Evolutionary conservation across 2,888 invertebrate species (phyloP), one percentile per base, ranked within the genome.

Genomic region (Andrena marginata): DNA sequence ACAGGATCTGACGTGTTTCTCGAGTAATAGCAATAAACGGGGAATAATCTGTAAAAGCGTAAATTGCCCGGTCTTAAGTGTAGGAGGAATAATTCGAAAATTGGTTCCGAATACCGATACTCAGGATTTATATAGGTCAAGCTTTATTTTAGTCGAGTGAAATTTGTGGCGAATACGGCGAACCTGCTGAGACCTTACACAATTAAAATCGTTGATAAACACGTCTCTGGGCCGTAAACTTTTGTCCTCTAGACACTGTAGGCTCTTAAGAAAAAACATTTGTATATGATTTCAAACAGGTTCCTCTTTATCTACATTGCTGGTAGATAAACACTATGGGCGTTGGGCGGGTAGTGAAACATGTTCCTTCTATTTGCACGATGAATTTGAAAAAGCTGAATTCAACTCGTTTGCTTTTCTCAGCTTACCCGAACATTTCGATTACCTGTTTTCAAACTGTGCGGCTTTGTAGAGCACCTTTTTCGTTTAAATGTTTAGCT

Each of bases 121-220:
- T 3, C 13, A 20, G 48, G 26, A 86, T 84, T 60, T 59, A 42
- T 42, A 42, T 1, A 42, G 84, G 75, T 82, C 72, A 64, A 51
- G 42, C 56, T 78, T 87, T 78, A 85, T 82, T 87, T 85, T 73
- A 62, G 77, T 75, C 51, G n/a, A 23, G 10, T 71, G 2, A 77
- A 85, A 80, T 71, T 63, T 13, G 72, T 74, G 85, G 77, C 77
- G 87, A 81, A 78, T 59, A 78, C 62, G 54, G 48, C 1, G 6
- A n/a, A 65, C 56, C 29, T 48, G 26, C 64, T 23, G 3, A 33
- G 10, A 16, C 51, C 7, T 23, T 10, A 60, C 4, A 56, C 31
- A 20, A 64, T 33, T n/a, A 26, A 71, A 26, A 71, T 26, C 7
- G 6, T 26, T 10, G 8, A 23, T 49, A 33, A 64, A 33, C 4